Conservation (phyloP, 2,113 vertebrate genomes). For the Shinisaurus crocodilurus region DNA sequence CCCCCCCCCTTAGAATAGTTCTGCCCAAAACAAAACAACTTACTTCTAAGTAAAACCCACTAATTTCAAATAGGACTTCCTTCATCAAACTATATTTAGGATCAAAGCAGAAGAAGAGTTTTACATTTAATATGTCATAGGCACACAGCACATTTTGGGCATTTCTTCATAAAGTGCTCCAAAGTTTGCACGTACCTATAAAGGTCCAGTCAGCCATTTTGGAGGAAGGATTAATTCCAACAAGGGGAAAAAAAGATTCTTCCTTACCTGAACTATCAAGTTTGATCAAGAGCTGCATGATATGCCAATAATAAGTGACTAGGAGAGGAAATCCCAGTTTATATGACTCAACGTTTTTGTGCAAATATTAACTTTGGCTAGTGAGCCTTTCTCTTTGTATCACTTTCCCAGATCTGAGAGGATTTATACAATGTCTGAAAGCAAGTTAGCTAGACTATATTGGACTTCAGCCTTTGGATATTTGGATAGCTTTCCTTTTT, state of each 20-base stretch:
- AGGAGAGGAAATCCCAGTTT: slow-evolving; percentile 79
- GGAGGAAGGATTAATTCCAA: slow-evolving; percentile 22
- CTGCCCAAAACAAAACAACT: not conserved
- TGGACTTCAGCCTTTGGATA: slow-evolving; percentile 44
- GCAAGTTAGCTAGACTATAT: slow-evolving; percentile 40
- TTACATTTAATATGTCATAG: not conserved
- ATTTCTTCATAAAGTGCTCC: not conserved
- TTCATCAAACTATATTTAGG: not conserved
- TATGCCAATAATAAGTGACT: slow-evolving; percentile 60
- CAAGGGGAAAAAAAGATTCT: not conserved
- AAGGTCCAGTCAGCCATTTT: not conserved
- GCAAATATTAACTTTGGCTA: slow-evolving; percentile 89
- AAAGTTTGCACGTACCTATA: not conserved
- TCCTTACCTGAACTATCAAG: slow-evolving; percentile 49
- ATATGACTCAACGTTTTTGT: slow-evolving; percentile 83
- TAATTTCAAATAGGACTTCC: not conserved
- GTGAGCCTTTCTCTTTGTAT: slow-evolving; percentile 70
- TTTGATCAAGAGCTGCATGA: slow-evolving; percentile 65
- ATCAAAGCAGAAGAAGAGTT: not conserved
- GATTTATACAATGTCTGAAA: slow-evolving; percentile 67
- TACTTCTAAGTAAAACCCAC: not conserved
- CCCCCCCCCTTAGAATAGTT: not conserved
- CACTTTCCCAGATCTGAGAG: slow-evolving; percentile 81
- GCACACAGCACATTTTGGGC: not conserved
- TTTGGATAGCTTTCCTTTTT: slow-evolving; percentile 55